Conservation (phyloP, 2,113 vertebrate species). For the Propithecus coquereli region DNA sequence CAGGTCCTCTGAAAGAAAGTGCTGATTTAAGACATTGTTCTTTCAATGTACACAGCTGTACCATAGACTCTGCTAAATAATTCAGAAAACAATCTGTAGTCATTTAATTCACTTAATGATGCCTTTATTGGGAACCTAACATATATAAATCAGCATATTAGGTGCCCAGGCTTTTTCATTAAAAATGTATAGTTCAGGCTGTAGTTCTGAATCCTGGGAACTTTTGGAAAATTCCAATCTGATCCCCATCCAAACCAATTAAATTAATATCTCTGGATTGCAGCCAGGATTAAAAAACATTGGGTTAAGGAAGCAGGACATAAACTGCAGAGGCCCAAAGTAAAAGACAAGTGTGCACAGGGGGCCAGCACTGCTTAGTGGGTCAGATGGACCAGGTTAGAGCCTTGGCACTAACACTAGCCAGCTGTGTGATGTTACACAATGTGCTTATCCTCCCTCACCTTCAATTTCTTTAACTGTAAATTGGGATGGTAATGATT, state of each 20-base stretch:
- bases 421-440: neutral
- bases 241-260: neutral
- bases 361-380: neutral
- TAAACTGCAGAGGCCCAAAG: neutral
- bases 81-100: neutral
- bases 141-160: neutral
- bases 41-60: neutral
- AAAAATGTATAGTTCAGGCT: neutral
- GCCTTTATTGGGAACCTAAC: neutral
- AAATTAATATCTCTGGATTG: neutral
- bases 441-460: neutral
- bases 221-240: neutral
- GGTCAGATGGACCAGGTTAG: neutral
- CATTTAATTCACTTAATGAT: neutral
- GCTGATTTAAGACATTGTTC: neutral
- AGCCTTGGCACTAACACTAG: neutral
- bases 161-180: neutral
- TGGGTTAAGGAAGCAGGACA: neutral
- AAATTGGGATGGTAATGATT: neutral
- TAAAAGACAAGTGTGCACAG: neutral
- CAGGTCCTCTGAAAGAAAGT: neutral
- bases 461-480: neutral
- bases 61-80: neutral
- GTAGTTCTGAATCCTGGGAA: neutral
- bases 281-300: neutral